Conservation (phyloP, 2,888 invertebrate genomes). For the Troides helena region DNA sequence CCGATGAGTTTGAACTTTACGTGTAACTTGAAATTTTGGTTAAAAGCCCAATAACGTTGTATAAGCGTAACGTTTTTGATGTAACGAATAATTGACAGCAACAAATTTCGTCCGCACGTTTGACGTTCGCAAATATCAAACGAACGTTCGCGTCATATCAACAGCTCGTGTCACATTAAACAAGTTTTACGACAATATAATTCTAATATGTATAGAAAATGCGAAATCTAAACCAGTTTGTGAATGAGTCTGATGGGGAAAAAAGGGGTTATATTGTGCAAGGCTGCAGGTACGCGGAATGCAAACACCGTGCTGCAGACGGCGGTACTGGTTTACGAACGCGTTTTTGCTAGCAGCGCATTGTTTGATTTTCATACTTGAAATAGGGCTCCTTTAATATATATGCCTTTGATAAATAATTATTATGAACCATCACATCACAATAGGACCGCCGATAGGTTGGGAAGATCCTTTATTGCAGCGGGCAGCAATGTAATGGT, state of each 20-base stretch:
- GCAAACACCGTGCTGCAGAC: slow-evolving; percentile 64
- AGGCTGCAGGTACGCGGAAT: slow-evolving; percentile 62
- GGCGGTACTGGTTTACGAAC: slow-evolving; percentile 52
- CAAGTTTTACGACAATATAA: slow-evolving; percentile 22
- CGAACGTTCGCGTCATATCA: slow-evolving; percentile 1
- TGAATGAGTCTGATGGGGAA: slow-evolving; percentile 41
- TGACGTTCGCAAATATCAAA: slow-evolving; percentile 17
- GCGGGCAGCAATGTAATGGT: too few relatives aligned
- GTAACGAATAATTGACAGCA: slow-evolving; percentile 10
- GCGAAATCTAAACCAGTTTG: slow-evolving; percentile 33
- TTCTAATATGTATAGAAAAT: slow-evolving; percentile 3
- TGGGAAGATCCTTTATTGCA: too few relatives aligned
- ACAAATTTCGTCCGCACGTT: slow-evolving; percentile 3
- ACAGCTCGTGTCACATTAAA: slow-evolving; percentile 13
- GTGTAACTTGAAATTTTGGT: not conserved
- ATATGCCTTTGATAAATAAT: not conserved
- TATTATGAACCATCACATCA: not conserved
- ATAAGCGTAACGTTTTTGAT: not conserved
- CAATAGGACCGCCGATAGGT: too few relatives aligned
- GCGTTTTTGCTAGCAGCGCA: slow-evolving; percentile 17
- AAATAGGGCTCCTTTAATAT: not conserved
- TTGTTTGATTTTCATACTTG: slow-evolving; percentile 22
- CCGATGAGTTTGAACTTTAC: not conserved
- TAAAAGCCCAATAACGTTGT: not conserved
- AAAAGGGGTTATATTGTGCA: slow-evolving; percentile 52